These are phyloP conservation scores for Morpho helenor DNA, from an alignment of 2,888 invertebrate species.

Conservation along the genomic window DNA sequence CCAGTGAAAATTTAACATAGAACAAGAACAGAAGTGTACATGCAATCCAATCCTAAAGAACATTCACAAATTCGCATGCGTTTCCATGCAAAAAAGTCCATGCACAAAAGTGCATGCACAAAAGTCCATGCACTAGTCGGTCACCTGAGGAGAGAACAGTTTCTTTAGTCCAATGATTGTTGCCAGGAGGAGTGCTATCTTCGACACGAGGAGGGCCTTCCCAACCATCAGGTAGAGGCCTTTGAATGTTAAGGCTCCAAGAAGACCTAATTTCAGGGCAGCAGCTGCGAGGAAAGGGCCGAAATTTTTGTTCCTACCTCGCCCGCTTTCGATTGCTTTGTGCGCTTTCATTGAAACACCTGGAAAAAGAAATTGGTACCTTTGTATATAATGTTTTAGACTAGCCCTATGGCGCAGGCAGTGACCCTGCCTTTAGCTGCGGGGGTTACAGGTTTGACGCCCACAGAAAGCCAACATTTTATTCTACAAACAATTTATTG, in stretches of 20 bases:
- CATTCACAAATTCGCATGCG: slow-evolving; percentile 8
- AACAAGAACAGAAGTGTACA: not conserved
- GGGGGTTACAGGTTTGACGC: no score
- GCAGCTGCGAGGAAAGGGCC: slow-evolving; percentile 86
- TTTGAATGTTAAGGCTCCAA: slow-evolving; percentile 89
- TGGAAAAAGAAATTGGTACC: slow-evolving; percentile 46
- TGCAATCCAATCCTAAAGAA: not conserved
- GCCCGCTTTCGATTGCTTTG: slow-evolving; percentile 80
- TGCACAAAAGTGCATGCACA: no score
- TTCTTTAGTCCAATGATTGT: slow-evolving; percentile 91
- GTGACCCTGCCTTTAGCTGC: no score
- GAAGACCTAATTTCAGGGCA: slow-evolving; percentile 88
- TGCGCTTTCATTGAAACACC: slow-evolving; percentile 84
- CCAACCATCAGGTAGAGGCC: slow-evolving; percentile 89
- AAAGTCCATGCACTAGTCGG: slow-evolving; percentile 39
- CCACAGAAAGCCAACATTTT: no score
- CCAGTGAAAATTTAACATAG: no score
- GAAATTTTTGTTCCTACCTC: slow-evolving; percentile 86
- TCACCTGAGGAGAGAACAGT: slow-evolving; percentile 84
- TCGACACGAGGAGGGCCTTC: slow-evolving; percentile 90
- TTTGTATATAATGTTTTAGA: not conserved
- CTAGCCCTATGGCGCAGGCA: no score
- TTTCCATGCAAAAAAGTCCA: slow-evolving; percentile 16
- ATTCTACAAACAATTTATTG: no score
- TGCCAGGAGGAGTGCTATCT: slow-evolving; percentile 89